phyloP scores from a whole-genome alignment of 1,140 invertebrate species.

The Caenorhabditis inopinata region DNA sequence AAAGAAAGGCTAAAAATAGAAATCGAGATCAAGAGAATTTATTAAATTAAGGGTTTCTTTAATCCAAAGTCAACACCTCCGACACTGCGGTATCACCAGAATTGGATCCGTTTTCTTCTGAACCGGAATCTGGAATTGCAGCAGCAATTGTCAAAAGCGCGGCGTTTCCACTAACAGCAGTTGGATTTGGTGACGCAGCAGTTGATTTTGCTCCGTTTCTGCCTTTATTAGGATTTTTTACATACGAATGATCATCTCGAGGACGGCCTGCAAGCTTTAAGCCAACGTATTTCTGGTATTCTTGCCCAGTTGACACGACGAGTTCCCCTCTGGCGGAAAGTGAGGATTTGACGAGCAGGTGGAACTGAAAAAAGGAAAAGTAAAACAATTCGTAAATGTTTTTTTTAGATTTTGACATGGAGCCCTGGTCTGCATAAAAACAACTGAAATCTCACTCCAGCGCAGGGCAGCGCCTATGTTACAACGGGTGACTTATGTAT shows the following conservation, averaged over 20 bases:
- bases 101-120: too few relatives aligned
- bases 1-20: too few relatives aligned
- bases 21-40: too few relatives aligned
- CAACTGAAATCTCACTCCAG: background rate
- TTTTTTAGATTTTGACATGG: too few relatives aligned
- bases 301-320: background rate
- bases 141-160: background rate
- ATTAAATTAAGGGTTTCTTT: too few relatives aligned
- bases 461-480: too few relatives aligned
- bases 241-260: too few relatives aligned
- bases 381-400: too few relatives aligned
- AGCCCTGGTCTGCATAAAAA: background rate
- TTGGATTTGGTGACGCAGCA: background rate
- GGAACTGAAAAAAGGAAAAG: background rate
- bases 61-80: too few relatives aligned
- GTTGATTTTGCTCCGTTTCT: background rate
- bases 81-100: too few relatives aligned
- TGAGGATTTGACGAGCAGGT: background rate
- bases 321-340: background rate
- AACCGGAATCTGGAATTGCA: background rate
- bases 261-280: background rate
- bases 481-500: too few relatives aligned
- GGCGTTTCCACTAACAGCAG: background rate
- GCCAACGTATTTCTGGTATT: background rate
- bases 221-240: too few relatives aligned